Evolutionary conservation across 2,113 vertebrate species (phyloP).

Genomic region (cattle (Bos taurus)): DNA sequence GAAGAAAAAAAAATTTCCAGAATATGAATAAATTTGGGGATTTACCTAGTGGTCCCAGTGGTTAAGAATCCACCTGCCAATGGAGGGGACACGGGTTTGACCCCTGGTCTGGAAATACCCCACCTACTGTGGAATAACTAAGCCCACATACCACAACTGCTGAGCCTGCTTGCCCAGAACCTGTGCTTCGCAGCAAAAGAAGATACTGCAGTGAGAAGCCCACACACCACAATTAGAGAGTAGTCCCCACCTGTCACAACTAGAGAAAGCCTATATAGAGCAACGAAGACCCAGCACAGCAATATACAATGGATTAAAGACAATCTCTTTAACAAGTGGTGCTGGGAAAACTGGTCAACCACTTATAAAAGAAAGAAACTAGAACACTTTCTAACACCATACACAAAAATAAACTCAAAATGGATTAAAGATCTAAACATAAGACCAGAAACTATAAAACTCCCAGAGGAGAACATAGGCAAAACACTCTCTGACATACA

Average conservation of each 20-base stretch:
- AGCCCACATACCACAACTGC: neutral
- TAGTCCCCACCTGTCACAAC: neutral
- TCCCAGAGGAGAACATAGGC: too few relatives aligned
- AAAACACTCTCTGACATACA: too few relatives aligned
- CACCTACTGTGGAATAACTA: neutral
- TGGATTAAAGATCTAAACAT: too few relatives aligned
- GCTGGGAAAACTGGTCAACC: too few relatives aligned
- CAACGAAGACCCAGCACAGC: neutral
- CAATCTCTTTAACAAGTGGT: too few relatives aligned
- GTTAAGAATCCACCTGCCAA: neutral
- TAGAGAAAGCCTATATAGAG: neutral
- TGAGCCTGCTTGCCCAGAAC: neutral
- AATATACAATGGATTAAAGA: too few relatives aligned
- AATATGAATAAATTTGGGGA: neutral
- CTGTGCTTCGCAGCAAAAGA: neutral
- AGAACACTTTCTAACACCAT: too few relatives aligned
- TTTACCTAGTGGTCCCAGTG: neutral
- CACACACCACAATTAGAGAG: neutral
- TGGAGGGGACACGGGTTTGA: neutral
- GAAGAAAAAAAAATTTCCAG: neutral
- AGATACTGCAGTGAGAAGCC: neutral
- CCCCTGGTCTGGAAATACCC: neutral
- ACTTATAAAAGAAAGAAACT: too few relatives aligned
- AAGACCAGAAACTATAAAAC: too few relatives aligned
- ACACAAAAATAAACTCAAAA: too few relatives aligned